Conservation (phyloP, 2,113 vertebrate genomes). For the Mionectes macconnelli region DNA sequence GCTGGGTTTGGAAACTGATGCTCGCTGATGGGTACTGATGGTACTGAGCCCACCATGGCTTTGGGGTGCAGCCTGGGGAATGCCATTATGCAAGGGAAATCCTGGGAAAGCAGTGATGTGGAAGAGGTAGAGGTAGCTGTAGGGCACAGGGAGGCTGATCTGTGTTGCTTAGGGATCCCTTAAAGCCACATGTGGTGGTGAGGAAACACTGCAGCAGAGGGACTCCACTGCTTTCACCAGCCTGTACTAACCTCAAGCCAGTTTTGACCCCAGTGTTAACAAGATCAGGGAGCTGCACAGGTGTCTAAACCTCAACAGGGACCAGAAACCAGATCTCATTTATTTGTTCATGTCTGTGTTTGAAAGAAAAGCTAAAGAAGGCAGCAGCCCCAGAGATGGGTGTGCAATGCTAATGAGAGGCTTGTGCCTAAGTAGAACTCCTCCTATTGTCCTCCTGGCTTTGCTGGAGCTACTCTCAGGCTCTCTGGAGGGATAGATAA, state of each 20-base stretch:
- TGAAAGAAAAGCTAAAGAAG: not conserved
- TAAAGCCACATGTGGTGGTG: fast-evolving
- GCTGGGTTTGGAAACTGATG: not conserved
- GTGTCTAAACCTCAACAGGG: not conserved
- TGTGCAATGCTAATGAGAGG: not conserved
- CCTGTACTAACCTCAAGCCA: not conserved
- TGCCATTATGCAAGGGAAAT: not conserved
- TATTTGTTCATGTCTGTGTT: not conserved
- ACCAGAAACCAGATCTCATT: not conserved
- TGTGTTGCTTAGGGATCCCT: not conserved
- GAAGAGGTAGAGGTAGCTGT: not conserved
- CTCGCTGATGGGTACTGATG: not conserved
- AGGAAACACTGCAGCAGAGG: not conserved
- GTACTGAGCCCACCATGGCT: not conserved
- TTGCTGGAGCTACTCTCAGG: not conserved
- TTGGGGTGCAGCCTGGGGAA: not conserved
- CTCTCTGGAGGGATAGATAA: slow-evolving; percentile 36
- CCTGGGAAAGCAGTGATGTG: not conserved
- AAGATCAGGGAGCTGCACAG: not conserved
- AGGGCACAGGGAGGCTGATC: not conserved
- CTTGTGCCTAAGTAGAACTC: not conserved
- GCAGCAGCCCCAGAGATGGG: not conserved
- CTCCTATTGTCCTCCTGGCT: not conserved
- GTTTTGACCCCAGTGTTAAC: not conserved
- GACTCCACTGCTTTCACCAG: not conserved